phyloP scores from a whole-genome alignment of 2,888 invertebrate species.

The Phortica magna region DNA sequence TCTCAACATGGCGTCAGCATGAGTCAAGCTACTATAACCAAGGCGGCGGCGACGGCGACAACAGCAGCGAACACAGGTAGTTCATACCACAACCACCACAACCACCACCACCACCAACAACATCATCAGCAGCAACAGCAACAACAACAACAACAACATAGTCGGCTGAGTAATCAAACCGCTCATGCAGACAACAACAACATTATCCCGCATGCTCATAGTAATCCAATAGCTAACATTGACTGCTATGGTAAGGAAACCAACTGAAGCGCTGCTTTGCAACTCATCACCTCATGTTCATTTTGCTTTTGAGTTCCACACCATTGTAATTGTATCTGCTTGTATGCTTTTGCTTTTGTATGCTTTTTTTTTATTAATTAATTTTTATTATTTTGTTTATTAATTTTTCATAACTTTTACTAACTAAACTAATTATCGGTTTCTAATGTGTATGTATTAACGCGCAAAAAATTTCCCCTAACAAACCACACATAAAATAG shows the following conservation, averaged over 20 bases:
- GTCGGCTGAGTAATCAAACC: not conserved
- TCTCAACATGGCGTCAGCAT: slow-evolving; percentile 53
- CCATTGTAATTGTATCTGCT: not conserved
- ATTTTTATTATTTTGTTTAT: not conserved
- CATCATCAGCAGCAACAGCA: slow-evolving; percentile 61
- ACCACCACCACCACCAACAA: slow-evolving; percentile 46
- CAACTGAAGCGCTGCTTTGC: slow-evolving; percentile 4
- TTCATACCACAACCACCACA: slow-evolving; percentile 43
- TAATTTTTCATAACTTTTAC: not conserved
- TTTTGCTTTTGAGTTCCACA: not conserved
- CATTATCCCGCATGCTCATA: slow-evolving; percentile 22
- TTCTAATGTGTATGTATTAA: not conserved
- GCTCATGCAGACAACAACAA: slow-evolving; percentile 13
- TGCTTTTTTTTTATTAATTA: not conserved
- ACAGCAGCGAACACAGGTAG: slow-evolving; percentile 45
- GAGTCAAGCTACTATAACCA: slow-evolving; percentile 20
- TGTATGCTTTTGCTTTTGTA: not conserved
- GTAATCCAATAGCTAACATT: slow-evolving; percentile 20
- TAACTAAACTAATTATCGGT: not conserved
- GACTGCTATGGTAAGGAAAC: slow-evolving; percentile 24
- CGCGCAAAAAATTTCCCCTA: no score
- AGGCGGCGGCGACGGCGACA: slow-evolving; percentile 29
- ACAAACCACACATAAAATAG: no score
- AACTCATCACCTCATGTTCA: not conserved
- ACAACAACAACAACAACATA: slow-evolving; percentile 49